A percentile compares a stretch with the other conserved stretches of the same genome.
phyloP scores from a whole-genome alignment of 1,140 invertebrate genomes.

The Mamestra configurata region DNA sequence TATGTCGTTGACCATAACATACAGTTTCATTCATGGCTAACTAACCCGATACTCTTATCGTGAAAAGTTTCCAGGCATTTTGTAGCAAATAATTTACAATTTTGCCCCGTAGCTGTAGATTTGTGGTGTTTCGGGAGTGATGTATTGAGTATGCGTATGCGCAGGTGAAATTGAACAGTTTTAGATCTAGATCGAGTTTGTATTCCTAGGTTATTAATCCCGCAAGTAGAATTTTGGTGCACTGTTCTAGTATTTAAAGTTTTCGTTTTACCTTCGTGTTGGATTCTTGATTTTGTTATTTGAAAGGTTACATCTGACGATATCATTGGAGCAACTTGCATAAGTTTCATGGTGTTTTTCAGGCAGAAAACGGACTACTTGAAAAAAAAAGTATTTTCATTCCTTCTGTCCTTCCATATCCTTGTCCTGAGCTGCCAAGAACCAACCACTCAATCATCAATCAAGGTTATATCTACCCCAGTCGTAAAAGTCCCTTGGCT shows the following conservation, averaged over 20 bases:
- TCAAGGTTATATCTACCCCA: too few species aligned
- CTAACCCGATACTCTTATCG: conserved; percentile 32
- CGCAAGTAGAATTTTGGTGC: background rate
- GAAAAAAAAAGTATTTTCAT: too few species aligned
- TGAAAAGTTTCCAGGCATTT: background rate
- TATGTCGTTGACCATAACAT: conserved; percentile 53
- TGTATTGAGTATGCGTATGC: conserved; percentile 27
- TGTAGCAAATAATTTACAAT: background rate
- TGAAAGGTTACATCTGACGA: too few species aligned
- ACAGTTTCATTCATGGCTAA: conserved; percentile 39
- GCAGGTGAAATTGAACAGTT: conserved; percentile 39
- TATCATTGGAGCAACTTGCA: too few species aligned
- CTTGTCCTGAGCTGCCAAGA: too few species aligned
- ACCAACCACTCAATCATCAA: too few species aligned
- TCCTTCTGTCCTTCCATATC: too few species aligned
- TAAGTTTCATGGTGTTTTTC: too few species aligned
- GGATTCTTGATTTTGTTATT: too few species aligned
- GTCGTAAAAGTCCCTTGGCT: too few species aligned
- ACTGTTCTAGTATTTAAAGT: background rate
- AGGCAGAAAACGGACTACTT: too few species aligned
- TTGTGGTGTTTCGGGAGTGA: conserved; percentile 32
- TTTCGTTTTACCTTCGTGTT: background rate
- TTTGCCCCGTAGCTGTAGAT: conserved; percentile 2
- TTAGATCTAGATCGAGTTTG: conserved; percentile 38
- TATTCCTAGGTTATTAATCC: conserved; percentile 34